Percentiles rank a stretch among this genome's conserved stretches.
Conservation (phyloP, 2,888 invertebrate species). For the Caenorhabditis sinica region DNA sequence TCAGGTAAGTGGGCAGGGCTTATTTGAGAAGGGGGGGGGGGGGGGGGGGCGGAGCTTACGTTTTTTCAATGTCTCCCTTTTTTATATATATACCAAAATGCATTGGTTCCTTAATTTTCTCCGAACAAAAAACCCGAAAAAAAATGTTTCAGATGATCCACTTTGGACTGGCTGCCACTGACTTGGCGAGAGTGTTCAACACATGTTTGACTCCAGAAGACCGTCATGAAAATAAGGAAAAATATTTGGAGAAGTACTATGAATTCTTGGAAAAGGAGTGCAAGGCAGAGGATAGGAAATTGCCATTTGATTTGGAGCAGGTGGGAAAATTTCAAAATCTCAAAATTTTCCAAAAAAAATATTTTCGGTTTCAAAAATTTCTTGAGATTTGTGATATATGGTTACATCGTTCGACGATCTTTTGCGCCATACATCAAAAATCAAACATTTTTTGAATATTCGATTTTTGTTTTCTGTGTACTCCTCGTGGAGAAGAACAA, state of each 20-base stretch:
- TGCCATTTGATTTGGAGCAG: constrained; percentile 57
- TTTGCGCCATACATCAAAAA: no score
- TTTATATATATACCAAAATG: no score
- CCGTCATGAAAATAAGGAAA: constrained; percentile 41
- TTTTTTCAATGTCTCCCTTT: no score
- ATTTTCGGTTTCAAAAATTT: no score
- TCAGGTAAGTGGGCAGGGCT: constrained; percentile 60
- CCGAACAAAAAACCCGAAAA: neutral
- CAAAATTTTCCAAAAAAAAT: no score
- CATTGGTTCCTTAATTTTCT: neutral
- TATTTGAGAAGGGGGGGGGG: no score
- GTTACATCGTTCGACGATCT: no score
- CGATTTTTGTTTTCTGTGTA: no score
- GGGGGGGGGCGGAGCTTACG: neutral
- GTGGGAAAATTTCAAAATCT: no score
- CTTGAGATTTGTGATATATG: neutral
- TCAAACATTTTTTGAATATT: no score
- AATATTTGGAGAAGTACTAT: constrained; percentile 48
- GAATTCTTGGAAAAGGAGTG: constrained; percentile 23
- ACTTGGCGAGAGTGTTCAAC: constrained; percentile 61
- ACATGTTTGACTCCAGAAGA: constrained; percentile 54
- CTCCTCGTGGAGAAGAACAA: no score
- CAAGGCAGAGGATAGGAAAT: neutral
- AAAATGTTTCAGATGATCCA: constrained; percentile 64
- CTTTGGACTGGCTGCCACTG: constrained; percentile 64